Conservation (phyloP, 1,140 invertebrate species). For the Dinothrombium tinctorium region DNA sequence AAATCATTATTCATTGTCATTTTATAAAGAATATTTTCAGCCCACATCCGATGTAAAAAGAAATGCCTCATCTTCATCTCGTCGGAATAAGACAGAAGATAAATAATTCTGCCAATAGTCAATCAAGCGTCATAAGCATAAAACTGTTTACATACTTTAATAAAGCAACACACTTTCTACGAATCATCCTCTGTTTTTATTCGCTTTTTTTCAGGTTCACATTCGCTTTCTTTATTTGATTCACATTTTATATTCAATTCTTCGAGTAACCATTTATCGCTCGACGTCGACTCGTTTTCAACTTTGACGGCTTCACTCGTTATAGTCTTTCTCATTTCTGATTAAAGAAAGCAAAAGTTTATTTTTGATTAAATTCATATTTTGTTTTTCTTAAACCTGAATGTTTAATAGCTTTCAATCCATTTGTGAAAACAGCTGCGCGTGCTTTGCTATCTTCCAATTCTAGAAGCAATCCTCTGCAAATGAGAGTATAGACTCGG, state of each 20-base stretch:
- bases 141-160: not conserved
- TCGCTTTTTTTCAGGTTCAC: too few relatives aligned
- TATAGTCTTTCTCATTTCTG: too few relatives aligned
- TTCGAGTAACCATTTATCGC: too few relatives aligned
- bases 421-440: slow-evolving; percentile 2
- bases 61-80: slow-evolving; percentile 1
- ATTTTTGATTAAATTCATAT: too few relatives aligned
- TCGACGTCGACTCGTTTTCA: too few relatives aligned
- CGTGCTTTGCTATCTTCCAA: slow-evolving; percentile 1
- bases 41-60: not conserved
- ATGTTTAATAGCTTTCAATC: slow-evolving; percentile 6
- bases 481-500: not conserved
- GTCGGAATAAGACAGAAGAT: not conserved
- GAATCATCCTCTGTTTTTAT: not conserved
- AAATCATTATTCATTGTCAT: not conserved
- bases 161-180: not conserved
- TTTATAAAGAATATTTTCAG: too few relatives aligned
- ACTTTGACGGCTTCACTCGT: too few relatives aligned
- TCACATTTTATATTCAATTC: too few relatives aligned
- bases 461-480: slow-evolving; percentile 8
- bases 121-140: not conserved
- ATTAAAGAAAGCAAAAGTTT: too few relatives aligned
- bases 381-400: slow-evolving; percentile 3
- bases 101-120: not conserved
- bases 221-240: too few relatives aligned